Evolutionary conservation across 2,797 vertebrate genomes (phyloP), one percentile per base, ranked within the genome.

Genomic region (Chaetodon trifasciatus): DNA sequence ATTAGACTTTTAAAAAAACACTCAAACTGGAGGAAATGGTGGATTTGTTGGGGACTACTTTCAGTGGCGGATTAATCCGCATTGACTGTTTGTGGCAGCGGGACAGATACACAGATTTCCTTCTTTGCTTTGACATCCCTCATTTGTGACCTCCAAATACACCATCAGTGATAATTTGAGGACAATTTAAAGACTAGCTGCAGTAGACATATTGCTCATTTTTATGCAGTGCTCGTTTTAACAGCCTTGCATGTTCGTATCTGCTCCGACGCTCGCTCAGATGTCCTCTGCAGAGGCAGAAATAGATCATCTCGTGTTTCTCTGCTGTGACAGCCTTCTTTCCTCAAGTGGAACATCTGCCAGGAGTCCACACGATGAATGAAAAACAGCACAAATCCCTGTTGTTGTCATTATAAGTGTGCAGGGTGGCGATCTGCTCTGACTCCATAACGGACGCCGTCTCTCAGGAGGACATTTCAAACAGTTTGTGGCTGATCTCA

Each of bases 261-360:
- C 39, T 64, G 49, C 49, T 46, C 24, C 1, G 15, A 57, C 61
- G 19, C 49, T 46, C 23, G n/a, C 42, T 32, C 28, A 32, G 28
- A 32, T 32, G 28, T 32, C 28, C 28, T 32, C 28, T 32, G 4
- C 28, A 68, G 32, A 4, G 47, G 10, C 32, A 32, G n/a, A 61
- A 55, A 70, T 55, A 47, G 8, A 70, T 74, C 6, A 50, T 32
- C 8, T 11, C 0, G 0, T 21, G 39, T 61, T 62, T 50, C 23
- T 70, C 63, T 40, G 73, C 16, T 1, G 37, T 21, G 63, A 69
- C 57, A 40, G 4, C 1, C 35, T 2, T 60, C 44, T 35, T 23
- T 35, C 44, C 57, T 71, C 63, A 47, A 37, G 74, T 46, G 50
- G 39, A 69, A 24, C 39, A 60, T 76, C 63, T 69, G 46, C 50